Percentiles rank a stretch among this genome's conserved stretches.
Evolutionary conservation across 2,888 invertebrate genomes (phyloP).

Genomic region (Anoplius nigerrimus): DNA sequence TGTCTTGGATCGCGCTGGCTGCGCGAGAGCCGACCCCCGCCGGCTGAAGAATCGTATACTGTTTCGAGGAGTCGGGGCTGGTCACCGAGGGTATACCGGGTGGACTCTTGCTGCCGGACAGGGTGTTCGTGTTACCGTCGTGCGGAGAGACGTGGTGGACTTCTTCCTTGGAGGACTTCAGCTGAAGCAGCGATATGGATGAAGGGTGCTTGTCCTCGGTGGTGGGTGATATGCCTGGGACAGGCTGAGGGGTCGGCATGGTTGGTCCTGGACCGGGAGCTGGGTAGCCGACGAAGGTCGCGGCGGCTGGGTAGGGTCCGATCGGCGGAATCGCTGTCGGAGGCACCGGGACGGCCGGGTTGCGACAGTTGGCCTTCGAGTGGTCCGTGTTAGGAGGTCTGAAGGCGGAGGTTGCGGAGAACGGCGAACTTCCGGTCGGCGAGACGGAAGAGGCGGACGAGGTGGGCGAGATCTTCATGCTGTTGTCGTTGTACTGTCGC

Average conservation of each 20-base stretch:
- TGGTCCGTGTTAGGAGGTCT: slow-evolving; percentile 84
- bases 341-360: slow-evolving; percentile 59
- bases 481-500: slow-evolving; percentile 77
- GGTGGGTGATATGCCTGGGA: slow-evolving; percentile 62
- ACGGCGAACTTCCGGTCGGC: slow-evolving; percentile 75
- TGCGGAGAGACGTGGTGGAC: slow-evolving; percentile 51
- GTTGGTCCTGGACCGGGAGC: slow-evolving; percentile 71
- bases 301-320: slow-evolving; percentile 83
- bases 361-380: slow-evolving; percentile 76
- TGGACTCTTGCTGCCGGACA: slow-evolving; percentile 56
- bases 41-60: slow-evolving; percentile 91
- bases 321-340: slow-evolving; percentile 73
- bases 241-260: slow-evolving; percentile 68
- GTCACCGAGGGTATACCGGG: slow-evolving; percentile 71
- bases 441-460: slow-evolving; percentile 76
- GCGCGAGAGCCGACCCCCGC: slow-evolving; percentile 88
- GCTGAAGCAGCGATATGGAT: slow-evolving; percentile 73
- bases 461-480: slow-evolving; percentile 74
- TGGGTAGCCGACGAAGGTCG: slow-evolving; percentile 85
- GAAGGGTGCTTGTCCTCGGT: slow-evolving; percentile 73
- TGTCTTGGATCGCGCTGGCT: slow-evolving; percentile 88
- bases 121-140: slow-evolving; percentile 59
- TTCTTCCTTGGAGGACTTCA: slow-evolving; percentile 75
- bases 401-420: slow-evolving; percentile 87
- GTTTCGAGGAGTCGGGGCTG: slow-evolving; percentile 81